A percentile compares a stretch with the other conserved stretches of the same genome.
Conservation (phyloP, 2,113 vertebrate species). For the Galemys pyrenaicus region DNA sequence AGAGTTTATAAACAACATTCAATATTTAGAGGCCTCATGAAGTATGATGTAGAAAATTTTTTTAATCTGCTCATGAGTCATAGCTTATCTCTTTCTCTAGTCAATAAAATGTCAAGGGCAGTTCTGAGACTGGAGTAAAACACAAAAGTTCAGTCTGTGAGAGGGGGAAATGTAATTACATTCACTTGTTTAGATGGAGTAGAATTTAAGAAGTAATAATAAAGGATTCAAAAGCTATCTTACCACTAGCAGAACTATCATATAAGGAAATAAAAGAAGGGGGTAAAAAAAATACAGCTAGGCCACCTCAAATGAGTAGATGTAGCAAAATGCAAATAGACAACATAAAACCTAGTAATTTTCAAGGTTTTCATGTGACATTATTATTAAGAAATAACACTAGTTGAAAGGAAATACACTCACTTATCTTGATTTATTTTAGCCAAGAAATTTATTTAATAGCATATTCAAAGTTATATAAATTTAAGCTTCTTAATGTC, state of each 20-base stretch:
- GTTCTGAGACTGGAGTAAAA: background rate
- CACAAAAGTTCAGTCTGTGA: background rate
- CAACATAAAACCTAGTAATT: background rate
- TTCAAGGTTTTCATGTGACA: background rate
- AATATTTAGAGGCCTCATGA: constrained; percentile 14
- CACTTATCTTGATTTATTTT: background rate
- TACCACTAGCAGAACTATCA: background rate
- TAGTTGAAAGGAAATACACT: background rate
- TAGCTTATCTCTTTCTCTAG: background rate
- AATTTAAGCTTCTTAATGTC: background rate
- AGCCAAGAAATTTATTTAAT: constrained; percentile 8
- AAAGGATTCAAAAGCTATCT: background rate
- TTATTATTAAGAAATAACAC: background rate
- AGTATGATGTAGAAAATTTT: background rate
- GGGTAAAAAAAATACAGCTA: background rate
- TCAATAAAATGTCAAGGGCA: background rate
- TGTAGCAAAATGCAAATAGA: background rate
- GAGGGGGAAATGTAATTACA: background rate
- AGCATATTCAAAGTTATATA: constrained; percentile 38
- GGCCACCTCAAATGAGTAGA: background rate
- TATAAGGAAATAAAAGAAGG: constrained; percentile 11
- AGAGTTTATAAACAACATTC: constrained; percentile 49
- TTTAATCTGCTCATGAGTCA: constrained; percentile 35
- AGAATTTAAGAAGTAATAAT: constrained; percentile 4
- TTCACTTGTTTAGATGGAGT: background rate